phyloP scores from a whole-genome alignment of 2,113 vertebrate genomes.

The Gobius niger region DNA sequence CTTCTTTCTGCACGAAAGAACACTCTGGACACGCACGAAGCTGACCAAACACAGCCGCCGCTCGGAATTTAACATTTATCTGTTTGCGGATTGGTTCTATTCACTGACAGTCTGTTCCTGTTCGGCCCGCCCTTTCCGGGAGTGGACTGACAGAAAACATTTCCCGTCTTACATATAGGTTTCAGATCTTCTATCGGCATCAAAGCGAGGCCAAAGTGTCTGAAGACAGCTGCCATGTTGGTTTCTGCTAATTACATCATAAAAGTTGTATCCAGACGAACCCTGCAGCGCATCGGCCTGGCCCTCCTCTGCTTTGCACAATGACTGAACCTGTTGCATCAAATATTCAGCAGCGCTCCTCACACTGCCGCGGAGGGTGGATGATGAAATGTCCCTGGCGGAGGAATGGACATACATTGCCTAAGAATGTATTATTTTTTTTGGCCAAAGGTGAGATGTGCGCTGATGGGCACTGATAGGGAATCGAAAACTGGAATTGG shows the following conservation, averaged over 20 bases:
- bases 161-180: not conserved
- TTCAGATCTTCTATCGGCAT: not conserved
- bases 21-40: too few species aligned
- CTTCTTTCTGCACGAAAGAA: too few species aligned
- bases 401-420: not conserved
- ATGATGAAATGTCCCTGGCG: conserved; percentile 20
- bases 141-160: not conserved
- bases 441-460: too few species aligned
- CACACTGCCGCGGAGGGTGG: conserved; percentile 7
- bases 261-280: not conserved
- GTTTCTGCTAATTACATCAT: conserved; percentile 13
- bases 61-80: too few species aligned
- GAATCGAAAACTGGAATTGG: too few species aligned
- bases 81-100: conserved; percentile 17
- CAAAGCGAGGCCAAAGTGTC: not conserved
- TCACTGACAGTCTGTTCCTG: conserved; percentile 25
- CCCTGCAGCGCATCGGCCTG: not conserved
- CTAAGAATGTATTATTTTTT: too few species aligned
- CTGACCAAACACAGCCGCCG: too few species aligned
- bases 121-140: not conserved
- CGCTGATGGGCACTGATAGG: not conserved
- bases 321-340: conserved; percentile 22
- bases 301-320: conserved; percentile 1
- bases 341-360: conserved; percentile 23
- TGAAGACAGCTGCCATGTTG: not conserved